Evolutionary conservation across 2,888 invertebrate genomes (phyloP), one percentile per base, ranked within the genome.

Genomic region (Oscheius onirici): DNA sequence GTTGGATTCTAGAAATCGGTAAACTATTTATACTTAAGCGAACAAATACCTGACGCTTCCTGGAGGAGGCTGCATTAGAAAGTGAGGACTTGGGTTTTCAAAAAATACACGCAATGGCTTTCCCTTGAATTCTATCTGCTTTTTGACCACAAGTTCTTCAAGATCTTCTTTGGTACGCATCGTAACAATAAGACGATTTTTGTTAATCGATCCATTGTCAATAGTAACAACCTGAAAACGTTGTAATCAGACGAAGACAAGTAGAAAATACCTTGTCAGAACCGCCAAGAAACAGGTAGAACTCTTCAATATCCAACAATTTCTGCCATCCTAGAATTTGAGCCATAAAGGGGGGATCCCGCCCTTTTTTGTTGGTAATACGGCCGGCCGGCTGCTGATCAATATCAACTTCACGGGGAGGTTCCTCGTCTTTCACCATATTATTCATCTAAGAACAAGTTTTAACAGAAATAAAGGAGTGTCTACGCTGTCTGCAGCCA

Each of bases 401-500:
- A 17, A 10, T 22, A 6, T 10, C n/a, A 15, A 10, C 49, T 17
- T 49, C 49, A 15, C 49, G 49, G 11, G 24, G 11, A 17, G 13
- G 22, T 26, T 55, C 68, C 22, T 69, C 69, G 5, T 58, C 60
- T 13, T 69, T 58, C 3, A 69, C 34, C 8, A 58, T 69, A 24
- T 54, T 69, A 34, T 69, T 69, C 34, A 49, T 17, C 60, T 69
- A 54, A 34, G n/a, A 40, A n/a, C n/a, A 17, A 43, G 40, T 28
- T 26, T 20, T 10, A 40, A 67, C 17, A 15, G 15, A 17, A 34
- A 67, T 2, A 24, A 40, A 40, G 17, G 15, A 11, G 43, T 24
- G 46, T 49, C 46, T 20, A 69, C 69, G 40, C 54, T 51, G 24
- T 69, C 69, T 49, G 58, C 44, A 20, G 26, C 69, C 69, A 69